Evolutionary conservation across 2,797 vertebrate genomes (phyloP), one percentile per base, ranked within the genome.

Genomic region (Alosa sapidissima): DNA sequence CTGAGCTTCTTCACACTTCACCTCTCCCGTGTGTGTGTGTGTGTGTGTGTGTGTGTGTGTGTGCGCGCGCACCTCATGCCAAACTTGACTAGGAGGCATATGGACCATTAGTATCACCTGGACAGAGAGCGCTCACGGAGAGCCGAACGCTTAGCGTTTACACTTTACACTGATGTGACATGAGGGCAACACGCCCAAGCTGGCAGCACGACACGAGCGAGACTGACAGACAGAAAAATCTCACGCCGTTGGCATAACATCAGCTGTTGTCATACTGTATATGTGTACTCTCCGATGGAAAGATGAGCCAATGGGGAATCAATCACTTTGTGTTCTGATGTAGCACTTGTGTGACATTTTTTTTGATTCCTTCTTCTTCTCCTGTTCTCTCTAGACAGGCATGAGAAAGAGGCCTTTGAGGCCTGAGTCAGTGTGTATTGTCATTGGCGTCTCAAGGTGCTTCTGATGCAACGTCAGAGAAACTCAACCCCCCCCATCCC

Each of bases 161-260:
- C 72, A 78, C 72, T 41, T 78, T 78, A 78, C 72, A 47, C 72
- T 47, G 41, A 78, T 78, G 72, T 19, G 72, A 78, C 36, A 36
- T 47, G 41, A 78, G 86, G 87, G 85, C 81, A 86, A 85, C 85
- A 78, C 19, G 72, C 86, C 48, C 19, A 41, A 49, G 21, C 81
- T 81, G 84, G 84, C 86, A 89, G 88, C 84, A 85, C 89, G 82
- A 89, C 72, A 16, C 21, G 41, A 47, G 41, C 16, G 14, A 78
- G 16, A 41, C 72, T 78, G 41, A 78, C 72, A 47, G 41, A 47
- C 72, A 21, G 41, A 78, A 78, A 8, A 7, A 78, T 45, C 14
- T 4, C 41, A 8, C 41, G 16, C 14, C 14, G 72, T 47, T 78
- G 72, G 16, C 19, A 47, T 47, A 13, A 47, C 41, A 21, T 19